Percentiles rank a stretch among this genome's conserved stretches.
phyloP scores from a whole-genome alignment of 2,113 vertebrate genomes.

The Serilophus lunatus region DNA sequence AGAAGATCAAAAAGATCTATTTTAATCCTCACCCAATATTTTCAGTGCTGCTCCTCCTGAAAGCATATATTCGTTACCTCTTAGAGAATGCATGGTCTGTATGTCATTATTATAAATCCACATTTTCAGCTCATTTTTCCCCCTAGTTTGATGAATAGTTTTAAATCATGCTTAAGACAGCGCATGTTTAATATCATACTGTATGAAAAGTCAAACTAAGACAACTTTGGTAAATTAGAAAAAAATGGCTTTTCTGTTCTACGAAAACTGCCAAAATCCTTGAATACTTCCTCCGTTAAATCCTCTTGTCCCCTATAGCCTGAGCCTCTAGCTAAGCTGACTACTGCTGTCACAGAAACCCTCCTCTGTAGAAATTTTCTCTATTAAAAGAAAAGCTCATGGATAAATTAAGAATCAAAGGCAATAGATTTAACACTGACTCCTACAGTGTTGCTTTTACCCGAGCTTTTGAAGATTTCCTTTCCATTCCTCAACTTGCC shows the following conservation, averaged over 20 bases:
- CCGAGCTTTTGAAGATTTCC: conserved; percentile 24
- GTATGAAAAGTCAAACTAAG: background rate
- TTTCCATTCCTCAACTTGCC: background rate
- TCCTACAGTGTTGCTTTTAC: background rate
- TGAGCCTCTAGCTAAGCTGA: background rate
- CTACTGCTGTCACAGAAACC: background rate
- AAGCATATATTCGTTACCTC: background rate
- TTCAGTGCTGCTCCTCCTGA: background rate
- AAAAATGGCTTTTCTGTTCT: background rate
- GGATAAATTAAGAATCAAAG: conserved; percentile 1
- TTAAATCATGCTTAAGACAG: background rate
- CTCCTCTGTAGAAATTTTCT: background rate
- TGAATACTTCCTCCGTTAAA: background rate
- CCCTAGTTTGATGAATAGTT: background rate
- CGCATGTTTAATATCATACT: background rate
- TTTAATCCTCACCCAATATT: conserved; percentile 13
- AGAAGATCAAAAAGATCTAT: background rate
- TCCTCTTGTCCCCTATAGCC: background rate
- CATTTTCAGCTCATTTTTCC: background rate
- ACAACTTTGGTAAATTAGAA: background rate
- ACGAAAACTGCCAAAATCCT: background rate
- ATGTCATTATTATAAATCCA: background rate
- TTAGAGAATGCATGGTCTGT: background rate
- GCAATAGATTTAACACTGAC: background rate
- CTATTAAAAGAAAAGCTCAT: background rate